phyloP scores from a whole-genome alignment of 2,888 invertebrate genomes.

The Epinotia brunnichana region DNA sequence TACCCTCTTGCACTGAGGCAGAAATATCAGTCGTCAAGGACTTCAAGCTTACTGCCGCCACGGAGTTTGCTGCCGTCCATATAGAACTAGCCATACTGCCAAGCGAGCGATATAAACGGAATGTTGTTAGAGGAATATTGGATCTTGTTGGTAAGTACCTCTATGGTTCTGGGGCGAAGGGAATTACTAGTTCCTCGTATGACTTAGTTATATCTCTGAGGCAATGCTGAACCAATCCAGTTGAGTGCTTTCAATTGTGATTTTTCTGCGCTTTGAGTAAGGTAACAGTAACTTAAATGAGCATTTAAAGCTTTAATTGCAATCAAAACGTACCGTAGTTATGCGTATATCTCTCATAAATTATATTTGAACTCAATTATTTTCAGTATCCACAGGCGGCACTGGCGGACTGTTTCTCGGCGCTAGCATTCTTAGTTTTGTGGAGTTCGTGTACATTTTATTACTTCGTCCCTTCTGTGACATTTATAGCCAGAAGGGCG shows the following conservation, averaged over 20 bases:
- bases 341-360: background rate
- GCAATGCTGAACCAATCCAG: background rate
- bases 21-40: slow-evolving; percentile 86
- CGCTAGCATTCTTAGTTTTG: slow-evolving; percentile 86
- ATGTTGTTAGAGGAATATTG: slow-evolving; percentile 87
- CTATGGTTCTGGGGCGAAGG: background rate
- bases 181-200: too few species aligned
- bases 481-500: slow-evolving; percentile 72
- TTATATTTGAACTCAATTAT: background rate
- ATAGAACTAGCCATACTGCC: slow-evolving; percentile 87
- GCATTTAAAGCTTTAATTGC: too few species aligned
- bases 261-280: background rate
- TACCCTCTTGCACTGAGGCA: slow-evolving; percentile 89
- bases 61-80: slow-evolving; percentile 78
- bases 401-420: slow-evolving; percentile 87
- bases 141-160: slow-evolving; percentile 87
- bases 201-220: background rate
- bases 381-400: slow-evolving; percentile 86
- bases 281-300: too few species aligned
- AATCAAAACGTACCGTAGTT: too few species aligned
- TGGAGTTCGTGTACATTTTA: slow-evolving; percentile 85
- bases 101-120: slow-evolving; percentile 88
- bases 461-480: slow-evolving; percentile 76
- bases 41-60: slow-evolving; percentile 64
- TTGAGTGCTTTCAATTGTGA: background rate